phyloP scores from a whole-genome alignment of 1,140 invertebrate genomes.

The Papilio aristodemus region DNA sequence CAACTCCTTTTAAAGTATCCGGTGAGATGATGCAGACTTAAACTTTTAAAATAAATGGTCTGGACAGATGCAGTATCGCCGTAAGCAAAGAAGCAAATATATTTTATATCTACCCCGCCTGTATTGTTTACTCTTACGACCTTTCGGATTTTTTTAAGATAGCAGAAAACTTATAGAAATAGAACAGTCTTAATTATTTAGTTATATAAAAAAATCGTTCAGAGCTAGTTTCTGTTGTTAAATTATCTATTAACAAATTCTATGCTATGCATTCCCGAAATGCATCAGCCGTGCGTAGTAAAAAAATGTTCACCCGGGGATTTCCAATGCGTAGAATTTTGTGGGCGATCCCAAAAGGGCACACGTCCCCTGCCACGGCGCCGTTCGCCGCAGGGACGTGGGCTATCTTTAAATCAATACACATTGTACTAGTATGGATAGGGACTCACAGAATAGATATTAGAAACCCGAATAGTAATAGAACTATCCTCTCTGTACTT shows the following conservation, averaged over 20 bases:
- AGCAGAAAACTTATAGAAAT: not conserved
- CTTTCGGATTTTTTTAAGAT: slow-evolving; percentile 1
- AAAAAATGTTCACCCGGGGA: slow-evolving; percentile 69
- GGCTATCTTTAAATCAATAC: slow-evolving; percentile 64
- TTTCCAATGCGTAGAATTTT: slow-evolving; percentile 64
- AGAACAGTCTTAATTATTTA: not conserved
- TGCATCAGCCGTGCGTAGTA: slow-evolving; percentile 36
- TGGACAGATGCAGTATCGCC: slow-evolving; percentile 49
- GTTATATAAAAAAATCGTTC: no score
- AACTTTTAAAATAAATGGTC: slow-evolving; percentile 53
- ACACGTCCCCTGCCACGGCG: slow-evolving; percentile 54
- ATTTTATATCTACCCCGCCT: no score
- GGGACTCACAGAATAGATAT: slow-evolving; percentile 49
- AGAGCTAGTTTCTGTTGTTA: no score
- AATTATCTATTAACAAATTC: no score
- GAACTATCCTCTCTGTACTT: slow-evolving; percentile 50
- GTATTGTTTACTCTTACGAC: no score
- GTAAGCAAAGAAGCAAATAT: not conserved
- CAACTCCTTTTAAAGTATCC: slow-evolving; percentile 35
- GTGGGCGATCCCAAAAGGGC: slow-evolving; percentile 62
- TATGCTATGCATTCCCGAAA: slow-evolving; percentile 30
- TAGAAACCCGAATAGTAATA: slow-evolving; percentile 51
- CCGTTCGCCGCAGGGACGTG: slow-evolving; percentile 61
- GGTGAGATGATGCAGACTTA: slow-evolving; percentile 52
- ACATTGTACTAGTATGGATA: slow-evolving; percentile 48